Evolutionary conservation across 2,113 vertebrate species (phyloP).

Genomic region (Callopanchax toddi): DNA sequence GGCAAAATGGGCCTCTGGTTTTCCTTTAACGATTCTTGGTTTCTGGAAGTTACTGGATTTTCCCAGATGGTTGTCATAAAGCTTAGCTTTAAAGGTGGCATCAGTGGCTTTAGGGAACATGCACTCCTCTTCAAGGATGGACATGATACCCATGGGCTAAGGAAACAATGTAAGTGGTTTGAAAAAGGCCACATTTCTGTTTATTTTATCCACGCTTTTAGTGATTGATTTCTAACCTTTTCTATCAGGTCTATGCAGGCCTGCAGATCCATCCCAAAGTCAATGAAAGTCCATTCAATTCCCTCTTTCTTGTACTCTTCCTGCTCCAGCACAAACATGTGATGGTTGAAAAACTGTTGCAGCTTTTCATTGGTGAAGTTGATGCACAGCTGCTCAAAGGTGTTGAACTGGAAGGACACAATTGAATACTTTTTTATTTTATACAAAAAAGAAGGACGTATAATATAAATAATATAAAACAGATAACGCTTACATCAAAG

Average conservation of each 20-base stretch:
- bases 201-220: too few relatives aligned
- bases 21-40: conserved; percentile 83
- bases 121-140: conserved; percentile 83
- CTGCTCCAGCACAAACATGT: conserved; percentile 82
- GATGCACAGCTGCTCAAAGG: conserved; percentile 83
- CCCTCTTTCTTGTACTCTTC: conserved; percentile 85
- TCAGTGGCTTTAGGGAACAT: conserved; percentile 81
- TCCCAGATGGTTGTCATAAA: conserved; percentile 83
- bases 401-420: conserved; percentile 55
- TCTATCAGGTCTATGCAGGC: conserved; percentile 88
- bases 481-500: conserved; percentile 63
- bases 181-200: too few relatives aligned
- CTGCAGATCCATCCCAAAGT: conserved; percentile 86
- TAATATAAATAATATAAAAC: too few relatives aligned
- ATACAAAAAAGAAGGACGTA: too few relatives aligned
- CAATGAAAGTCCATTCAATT: conserved; percentile 83
- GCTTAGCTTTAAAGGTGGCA: conserved; percentile 82
- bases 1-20: conserved; percentile 85
- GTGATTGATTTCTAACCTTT: conserved; percentile 70
- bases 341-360: conserved; percentile 83
- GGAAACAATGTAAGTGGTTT: too few relatives aligned
- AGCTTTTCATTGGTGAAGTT: conserved; percentile 86
- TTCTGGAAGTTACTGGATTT: conserved; percentile 86
- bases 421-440: neutral
- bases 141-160: conserved; percentile 84